Conservation (phyloP, 2,113 vertebrate genomes). For the Oncorhynchus keta region DNA sequence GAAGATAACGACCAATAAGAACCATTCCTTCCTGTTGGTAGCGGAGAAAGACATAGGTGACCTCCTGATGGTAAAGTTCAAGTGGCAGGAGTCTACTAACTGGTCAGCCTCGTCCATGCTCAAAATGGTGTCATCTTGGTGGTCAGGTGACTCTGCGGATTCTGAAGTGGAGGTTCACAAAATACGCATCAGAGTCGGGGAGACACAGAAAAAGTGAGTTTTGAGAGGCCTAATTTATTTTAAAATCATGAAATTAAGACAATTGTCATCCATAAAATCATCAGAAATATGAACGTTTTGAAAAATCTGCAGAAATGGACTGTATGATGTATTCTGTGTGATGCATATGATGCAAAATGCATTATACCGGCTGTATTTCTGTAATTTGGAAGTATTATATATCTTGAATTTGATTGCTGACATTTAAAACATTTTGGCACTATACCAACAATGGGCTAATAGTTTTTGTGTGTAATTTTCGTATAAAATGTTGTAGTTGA, state of each 20-base stretch:
- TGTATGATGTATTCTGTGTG: not conserved
- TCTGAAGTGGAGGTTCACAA: constrained; percentile 63
- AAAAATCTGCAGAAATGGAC: not conserved
- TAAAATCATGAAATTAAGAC: not conserved
- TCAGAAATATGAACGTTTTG: not conserved
- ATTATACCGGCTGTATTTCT: too few relatives aligned
- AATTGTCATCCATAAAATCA: not conserved
- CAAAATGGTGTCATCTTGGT: constrained; percentile 69
- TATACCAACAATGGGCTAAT: too few relatives aligned
- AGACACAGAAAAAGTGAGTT: constrained; percentile 74
- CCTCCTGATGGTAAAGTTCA: constrained; percentile 73
- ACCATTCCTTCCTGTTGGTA: constrained; percentile 74
- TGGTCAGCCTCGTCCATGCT: constrained; percentile 65
- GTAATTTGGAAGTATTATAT: too few relatives aligned
- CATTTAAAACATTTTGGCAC: too few relatives aligned
- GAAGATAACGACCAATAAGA: constrained; percentile 65
- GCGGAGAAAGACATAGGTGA: constrained; percentile 75
- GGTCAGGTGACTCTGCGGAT: constrained; percentile 53
- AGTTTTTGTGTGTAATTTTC: too few relatives aligned
- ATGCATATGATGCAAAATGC: not conserved
- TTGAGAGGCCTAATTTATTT: not conserved
- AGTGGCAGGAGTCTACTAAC: constrained; percentile 62
- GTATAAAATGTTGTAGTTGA: not conserved
- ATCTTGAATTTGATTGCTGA: too few relatives aligned
- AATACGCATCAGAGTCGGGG: constrained; percentile 71